These are phyloP conservation scores for Chiloscyllium punctatum DNA, from an alignment of 2,797 vertebrate genomes.

Conservation along the genomic window DNA sequence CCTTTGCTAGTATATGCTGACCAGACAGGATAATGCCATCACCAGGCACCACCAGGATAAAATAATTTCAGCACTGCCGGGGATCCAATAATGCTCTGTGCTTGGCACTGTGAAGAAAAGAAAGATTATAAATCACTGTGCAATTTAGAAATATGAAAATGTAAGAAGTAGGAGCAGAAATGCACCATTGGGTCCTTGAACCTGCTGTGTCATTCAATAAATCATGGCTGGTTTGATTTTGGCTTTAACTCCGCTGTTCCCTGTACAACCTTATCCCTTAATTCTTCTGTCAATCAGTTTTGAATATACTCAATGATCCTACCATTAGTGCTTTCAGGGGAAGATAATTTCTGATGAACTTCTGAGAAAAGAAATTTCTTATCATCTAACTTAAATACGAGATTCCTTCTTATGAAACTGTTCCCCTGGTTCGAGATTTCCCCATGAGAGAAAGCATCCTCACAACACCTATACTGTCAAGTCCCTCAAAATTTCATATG, in stretches of 20 bases:
- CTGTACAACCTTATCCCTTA: neutral
- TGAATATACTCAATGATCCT: too few species aligned
- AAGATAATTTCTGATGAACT: neutral
- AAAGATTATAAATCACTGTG: conserved; percentile 42
- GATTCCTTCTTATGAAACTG: neutral
- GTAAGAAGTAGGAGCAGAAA: neutral
- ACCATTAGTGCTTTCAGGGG: too few species aligned
- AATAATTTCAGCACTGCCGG: conserved; percentile 76
- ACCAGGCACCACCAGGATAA: conserved; percentile 91
- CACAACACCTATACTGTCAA: neutral
- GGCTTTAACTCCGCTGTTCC: neutral
- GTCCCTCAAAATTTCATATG: neutral
- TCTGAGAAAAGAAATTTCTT: neutral
- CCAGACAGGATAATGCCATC: conserved; percentile 85
- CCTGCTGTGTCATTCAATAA: too few species aligned
- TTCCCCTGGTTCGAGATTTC: neutral
- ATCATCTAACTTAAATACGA: neutral
- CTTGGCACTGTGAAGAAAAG: conserved; percentile 85
- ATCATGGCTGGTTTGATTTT: neutral
- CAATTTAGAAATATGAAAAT: neutral
- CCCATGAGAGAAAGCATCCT: neutral
- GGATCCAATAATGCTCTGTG: conserved; percentile 90
- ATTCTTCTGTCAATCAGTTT: neutral
- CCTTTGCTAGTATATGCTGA: conserved; percentile 88
- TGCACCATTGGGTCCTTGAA: neutral